Evolutionary conservation across 2,113 vertebrate genomes (phyloP).

Genomic region (Ardeotis arabs): DNA sequence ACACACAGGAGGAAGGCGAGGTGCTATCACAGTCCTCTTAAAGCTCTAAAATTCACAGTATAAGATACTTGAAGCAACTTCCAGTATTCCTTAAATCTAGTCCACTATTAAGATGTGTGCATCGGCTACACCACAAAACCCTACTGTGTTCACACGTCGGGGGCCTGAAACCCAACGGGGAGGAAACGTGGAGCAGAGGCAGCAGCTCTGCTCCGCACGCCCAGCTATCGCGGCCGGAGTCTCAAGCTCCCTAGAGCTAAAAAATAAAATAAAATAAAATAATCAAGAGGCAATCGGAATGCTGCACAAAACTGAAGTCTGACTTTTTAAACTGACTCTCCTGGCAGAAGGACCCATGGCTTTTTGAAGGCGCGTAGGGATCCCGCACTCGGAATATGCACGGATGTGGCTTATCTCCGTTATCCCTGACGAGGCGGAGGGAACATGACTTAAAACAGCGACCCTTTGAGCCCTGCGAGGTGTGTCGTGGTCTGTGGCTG

Average conservation of each 20-base stretch:
- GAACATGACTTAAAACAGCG: background rate
- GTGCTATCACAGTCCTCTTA: slow-evolving; percentile 60
- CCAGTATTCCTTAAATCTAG: slow-evolving; percentile 64
- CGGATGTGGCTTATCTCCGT: background rate
- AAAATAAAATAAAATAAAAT: background rate
- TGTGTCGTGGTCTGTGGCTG: background rate
- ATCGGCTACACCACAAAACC: slow-evolving; percentile 32
- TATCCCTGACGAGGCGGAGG: background rate
- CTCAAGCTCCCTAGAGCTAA: background rate
- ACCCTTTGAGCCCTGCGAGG: background rate
- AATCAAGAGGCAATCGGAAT: background rate
- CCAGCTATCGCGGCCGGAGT: fast-evolving
- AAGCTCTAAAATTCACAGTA: slow-evolving; percentile 77
- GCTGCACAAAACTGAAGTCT: background rate
- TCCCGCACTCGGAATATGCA: background rate
- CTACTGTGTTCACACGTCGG: background rate
- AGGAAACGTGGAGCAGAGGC: background rate
- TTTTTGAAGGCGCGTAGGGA: background rate
- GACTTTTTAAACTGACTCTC: background rate
- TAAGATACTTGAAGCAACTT: slow-evolving; percentile 69
- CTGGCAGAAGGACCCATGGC: background rate
- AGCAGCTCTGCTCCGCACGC: background rate
- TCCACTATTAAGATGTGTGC: slow-evolving; percentile 23
- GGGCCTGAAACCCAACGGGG: background rate
- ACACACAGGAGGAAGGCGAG: background rate